These are phyloP conservation scores for Coptodon rendalli DNA, from an alignment of 2,113 vertebrate species.

Conservation along the genomic window DNA sequence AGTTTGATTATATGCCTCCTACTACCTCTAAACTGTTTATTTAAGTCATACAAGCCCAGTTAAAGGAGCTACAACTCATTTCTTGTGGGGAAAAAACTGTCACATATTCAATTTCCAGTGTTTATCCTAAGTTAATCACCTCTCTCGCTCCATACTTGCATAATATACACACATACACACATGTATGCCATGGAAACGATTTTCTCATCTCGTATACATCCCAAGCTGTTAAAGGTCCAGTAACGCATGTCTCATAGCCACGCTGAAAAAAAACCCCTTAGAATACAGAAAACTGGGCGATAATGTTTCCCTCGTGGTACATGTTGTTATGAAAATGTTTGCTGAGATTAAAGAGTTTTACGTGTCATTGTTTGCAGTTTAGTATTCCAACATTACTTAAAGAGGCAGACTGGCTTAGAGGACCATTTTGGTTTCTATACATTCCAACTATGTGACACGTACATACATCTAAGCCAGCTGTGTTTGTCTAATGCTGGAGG, in stretches of 20 bases:
- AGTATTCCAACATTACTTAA: not conserved
- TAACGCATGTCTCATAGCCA: not conserved
- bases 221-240: not conserved
- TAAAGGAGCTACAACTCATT: not conserved
- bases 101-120: not conserved
- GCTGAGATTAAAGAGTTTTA: not conserved
- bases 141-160: not conserved
- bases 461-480: constrained; percentile 39
- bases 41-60: not conserved
- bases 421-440: constrained; percentile 16
- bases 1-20: not conserved
- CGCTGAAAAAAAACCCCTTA: not conserved
- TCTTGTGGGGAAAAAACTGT: not conserved
- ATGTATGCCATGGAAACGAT: not conserved
- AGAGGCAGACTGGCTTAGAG: not conserved
- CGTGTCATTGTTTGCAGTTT: not conserved
- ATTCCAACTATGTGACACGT: constrained; percentile 42
- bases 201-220: not conserved
- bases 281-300: not conserved
- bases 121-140: not conserved
- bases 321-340: not conserved
- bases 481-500: constrained; percentile 40
- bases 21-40: not conserved
- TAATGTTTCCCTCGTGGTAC: not conserved
- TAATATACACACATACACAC: not conserved